phyloP scores from a whole-genome alignment of 2,113 vertebrate genomes.

The Larimichthys polyactis region DNA sequence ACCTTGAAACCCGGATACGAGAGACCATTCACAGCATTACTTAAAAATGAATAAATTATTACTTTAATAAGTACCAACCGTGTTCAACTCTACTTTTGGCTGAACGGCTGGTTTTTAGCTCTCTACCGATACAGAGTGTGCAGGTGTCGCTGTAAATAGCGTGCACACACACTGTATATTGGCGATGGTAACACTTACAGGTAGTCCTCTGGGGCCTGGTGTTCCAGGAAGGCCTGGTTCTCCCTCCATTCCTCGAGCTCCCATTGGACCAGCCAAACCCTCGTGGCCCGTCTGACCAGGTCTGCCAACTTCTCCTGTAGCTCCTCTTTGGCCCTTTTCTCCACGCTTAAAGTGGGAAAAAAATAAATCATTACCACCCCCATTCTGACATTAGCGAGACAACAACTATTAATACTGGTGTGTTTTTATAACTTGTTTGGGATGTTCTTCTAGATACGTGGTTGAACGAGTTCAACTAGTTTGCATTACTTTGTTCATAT shows the following conservation, averaged over 20 bases:
- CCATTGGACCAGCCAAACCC: conserved; percentile 82
- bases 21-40: too few species aligned
- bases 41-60: too few species aligned
- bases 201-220: conserved; percentile 83
- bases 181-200: conserved; percentile 74
- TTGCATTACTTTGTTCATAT: background rate
- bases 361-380: background rate
- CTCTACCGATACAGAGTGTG: background rate
- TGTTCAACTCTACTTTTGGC: background rate
- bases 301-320: conserved; percentile 78
- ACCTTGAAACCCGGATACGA: too few species aligned
- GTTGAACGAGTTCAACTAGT: background rate
- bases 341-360: conserved; percentile 69
- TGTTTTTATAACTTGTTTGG: background rate
- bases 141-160: fast-evolving
- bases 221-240: conserved; percentile 79
- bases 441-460: background rate
- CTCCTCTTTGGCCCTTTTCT: conserved; percentile 81
- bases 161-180: background rate
- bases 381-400: background rate
- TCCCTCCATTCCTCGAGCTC: conserved; percentile 83
- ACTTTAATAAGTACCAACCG: background rate
- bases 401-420: background rate
- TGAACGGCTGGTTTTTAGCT: background rate
- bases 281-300: conserved; percentile 84